A percentile compares a stretch with the other conserved stretches of the same genome.
These are phyloP conservation scores for Canis aureus DNA, from an alignment of 2,113 vertebrate species.

Conservation along the genomic window DNA sequence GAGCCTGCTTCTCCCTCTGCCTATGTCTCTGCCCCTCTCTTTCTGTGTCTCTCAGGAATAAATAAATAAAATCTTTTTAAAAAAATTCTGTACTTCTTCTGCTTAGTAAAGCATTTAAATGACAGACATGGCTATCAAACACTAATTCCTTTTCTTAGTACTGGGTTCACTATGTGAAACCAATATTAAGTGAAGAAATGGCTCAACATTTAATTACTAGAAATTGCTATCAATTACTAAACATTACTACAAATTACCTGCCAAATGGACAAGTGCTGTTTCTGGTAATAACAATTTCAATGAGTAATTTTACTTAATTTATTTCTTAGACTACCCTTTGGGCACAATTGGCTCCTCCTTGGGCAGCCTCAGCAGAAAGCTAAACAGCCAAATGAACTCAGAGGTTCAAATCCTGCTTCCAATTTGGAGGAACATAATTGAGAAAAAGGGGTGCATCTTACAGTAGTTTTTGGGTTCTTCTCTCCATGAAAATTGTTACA, in stretches of 20 bases:
- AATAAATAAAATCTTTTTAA: no score
- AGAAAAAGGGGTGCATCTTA: background rate
- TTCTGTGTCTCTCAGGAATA: no score
- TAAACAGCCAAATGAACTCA: slow-evolving; percentile 34
- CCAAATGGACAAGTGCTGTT: slow-evolving; percentile 53
- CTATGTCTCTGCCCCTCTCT: no score
- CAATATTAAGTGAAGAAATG: slow-evolving; percentile 55
- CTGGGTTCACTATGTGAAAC: slow-evolving; percentile 36
- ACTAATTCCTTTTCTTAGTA: slow-evolving; percentile 54
- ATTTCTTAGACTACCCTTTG: slow-evolving; percentile 59
- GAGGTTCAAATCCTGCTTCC: background rate
- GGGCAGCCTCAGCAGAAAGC: slow-evolving; percentile 32
- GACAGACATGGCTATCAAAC: background rate
- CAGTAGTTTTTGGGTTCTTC: background rate
- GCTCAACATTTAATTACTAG: slow-evolving; percentile 61
- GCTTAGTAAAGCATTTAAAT: slow-evolving; percentile 52
- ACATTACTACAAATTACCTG: slow-evolving; percentile 71
- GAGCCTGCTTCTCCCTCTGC: no score
- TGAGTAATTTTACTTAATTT: slow-evolving; percentile 68
- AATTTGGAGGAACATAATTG: slow-evolving; percentile 21
- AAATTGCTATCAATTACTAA: slow-evolving; percentile 67
- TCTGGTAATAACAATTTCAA: slow-evolving; percentile 67
- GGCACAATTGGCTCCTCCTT: slow-evolving; percentile 24
- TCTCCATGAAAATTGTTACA: background rate
- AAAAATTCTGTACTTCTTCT: background rate